A percentile compares a stretch with the other conserved stretches of the same genome.
Evolutionary conservation across 2,888 invertebrate species (phyloP).

Genomic region (Aquatica leii): DNA sequence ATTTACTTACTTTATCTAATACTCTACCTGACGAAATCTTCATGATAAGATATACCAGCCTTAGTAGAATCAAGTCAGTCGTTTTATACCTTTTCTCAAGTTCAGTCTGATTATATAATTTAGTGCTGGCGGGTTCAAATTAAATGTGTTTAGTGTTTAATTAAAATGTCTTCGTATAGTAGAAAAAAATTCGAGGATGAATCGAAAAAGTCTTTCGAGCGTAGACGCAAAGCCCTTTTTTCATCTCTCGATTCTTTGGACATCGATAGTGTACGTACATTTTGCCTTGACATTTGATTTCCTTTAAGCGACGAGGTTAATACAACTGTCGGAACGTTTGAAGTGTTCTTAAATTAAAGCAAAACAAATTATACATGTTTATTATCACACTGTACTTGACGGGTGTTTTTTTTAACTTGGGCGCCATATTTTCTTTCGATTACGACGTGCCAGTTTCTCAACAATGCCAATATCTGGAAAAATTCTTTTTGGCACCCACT

Average conservation of each 20-base stretch:
- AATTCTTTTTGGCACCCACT: too few species aligned
- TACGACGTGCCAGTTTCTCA: too few species aligned
- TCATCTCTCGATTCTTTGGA: constrained; percentile 30
- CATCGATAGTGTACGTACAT: constrained; percentile 26
- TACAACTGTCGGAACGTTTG: constrained; percentile 22
- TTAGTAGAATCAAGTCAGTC: constrained; percentile 18
- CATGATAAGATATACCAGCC: constrained; percentile 28
- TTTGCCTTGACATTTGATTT: constrained; percentile 23
- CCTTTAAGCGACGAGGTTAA: constrained; percentile 25
- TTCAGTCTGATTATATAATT: constrained; percentile 10
- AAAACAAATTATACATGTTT: background rate
- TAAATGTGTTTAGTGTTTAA: too few species aligned
- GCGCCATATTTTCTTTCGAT: background rate
- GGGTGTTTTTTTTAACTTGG: background rate
- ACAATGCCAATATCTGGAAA: background rate
- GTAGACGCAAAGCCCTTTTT: constrained; percentile 20
- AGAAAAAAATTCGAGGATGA: constrained; percentile 15
- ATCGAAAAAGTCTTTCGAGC: constrained; percentile 18
- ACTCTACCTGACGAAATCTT: constrained; percentile 32
- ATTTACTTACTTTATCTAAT: constrained; percentile 33
- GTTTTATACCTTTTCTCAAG: constrained; percentile 1
- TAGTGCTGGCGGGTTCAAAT: background rate
- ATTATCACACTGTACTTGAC: constrained; percentile 2
- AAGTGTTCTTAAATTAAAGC: constrained; percentile 10
- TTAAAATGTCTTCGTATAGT: constrained; percentile 18